phyloP scores from a whole-genome alignment of 2,888 invertebrate species.

The Hydraecia micacea region DNA sequence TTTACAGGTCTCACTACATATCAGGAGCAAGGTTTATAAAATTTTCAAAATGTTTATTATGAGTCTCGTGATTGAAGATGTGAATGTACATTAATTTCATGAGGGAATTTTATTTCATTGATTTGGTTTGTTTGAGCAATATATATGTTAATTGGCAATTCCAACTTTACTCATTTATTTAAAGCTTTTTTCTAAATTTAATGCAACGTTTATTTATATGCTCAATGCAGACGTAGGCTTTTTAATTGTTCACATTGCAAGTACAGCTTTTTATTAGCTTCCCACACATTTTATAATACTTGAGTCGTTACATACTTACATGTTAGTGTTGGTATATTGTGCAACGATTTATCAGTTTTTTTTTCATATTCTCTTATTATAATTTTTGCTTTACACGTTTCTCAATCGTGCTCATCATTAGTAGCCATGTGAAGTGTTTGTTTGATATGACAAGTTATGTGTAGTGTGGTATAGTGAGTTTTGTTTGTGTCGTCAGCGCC shows the following conservation, averaged over 20 bases:
- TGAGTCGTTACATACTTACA: conserved; percentile 52
- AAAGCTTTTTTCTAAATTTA: conserved; percentile 55
- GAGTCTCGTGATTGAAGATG: conserved; percentile 79
- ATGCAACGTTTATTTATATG: conserved; percentile 46
- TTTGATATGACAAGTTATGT: not conserved
- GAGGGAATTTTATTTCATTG: conserved; percentile 61
- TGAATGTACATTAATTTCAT: conserved; percentile 78
- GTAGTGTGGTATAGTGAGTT: not conserved
- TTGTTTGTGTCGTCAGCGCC: conserved; percentile 80
- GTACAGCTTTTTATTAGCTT: conserved; percentile 75
- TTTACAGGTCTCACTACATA: conserved; percentile 90
- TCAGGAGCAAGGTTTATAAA: conserved; percentile 89
- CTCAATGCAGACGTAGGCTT: conserved; percentile 59
- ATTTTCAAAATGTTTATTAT: conserved; percentile 78
- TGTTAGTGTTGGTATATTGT: conserved; percentile 35
- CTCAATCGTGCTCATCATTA: conserved; percentile 14
- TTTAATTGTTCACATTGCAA: conserved; percentile 67
- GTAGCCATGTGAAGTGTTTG: conserved; percentile 45
- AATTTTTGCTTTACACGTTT: conserved; percentile 24
- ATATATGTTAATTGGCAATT: conserved; percentile 70
- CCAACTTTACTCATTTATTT: conserved; percentile 31
- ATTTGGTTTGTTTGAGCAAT: conserved; percentile 67
- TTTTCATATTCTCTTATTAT: conserved; percentile 17
- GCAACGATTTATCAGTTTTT: conserved; percentile 19
- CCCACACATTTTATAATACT: conserved; percentile 63